Evolutionary conservation across 2,113 vertebrate species (phyloP).

Genomic region (Saguinus imperator): DNA sequence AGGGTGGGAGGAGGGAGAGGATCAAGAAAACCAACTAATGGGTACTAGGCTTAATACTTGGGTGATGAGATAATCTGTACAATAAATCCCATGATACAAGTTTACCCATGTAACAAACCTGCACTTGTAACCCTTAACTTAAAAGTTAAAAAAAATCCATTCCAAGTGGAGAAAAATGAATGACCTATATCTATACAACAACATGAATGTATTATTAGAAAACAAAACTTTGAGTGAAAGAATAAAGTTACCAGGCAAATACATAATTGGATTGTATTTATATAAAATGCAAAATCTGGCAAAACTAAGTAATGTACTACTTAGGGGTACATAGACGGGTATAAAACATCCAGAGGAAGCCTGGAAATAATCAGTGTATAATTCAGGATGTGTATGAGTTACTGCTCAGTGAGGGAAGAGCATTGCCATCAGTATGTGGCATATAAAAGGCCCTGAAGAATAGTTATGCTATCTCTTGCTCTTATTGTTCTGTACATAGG

Average conservation of each 20-base stretch:
- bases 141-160: not conserved
- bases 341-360: not conserved
- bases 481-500: not conserved
- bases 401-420: not conserved
- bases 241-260: not conserved
- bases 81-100: too few species aligned
- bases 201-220: not conserved
- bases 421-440: too few species aligned
- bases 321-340: not conserved
- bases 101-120: too few species aligned
- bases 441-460: not conserved
- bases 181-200: not conserved
- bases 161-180: not conserved
- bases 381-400: not conserved
- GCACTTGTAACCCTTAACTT: too few species aligned
- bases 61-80: too few species aligned
- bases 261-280: not conserved
- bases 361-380: not conserved
- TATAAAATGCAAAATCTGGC: not conserved
- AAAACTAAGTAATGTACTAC: not conserved
- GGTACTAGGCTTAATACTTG: too few species aligned
- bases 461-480: not conserved
- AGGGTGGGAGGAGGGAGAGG: too few species aligned
- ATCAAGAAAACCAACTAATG: too few species aligned
- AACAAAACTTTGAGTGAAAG: constrained; percentile 14